These are phyloP conservation scores for Lates calcarifer DNA, from an alignment of 2,113 vertebrate species.

Conservation along the genomic window DNA sequence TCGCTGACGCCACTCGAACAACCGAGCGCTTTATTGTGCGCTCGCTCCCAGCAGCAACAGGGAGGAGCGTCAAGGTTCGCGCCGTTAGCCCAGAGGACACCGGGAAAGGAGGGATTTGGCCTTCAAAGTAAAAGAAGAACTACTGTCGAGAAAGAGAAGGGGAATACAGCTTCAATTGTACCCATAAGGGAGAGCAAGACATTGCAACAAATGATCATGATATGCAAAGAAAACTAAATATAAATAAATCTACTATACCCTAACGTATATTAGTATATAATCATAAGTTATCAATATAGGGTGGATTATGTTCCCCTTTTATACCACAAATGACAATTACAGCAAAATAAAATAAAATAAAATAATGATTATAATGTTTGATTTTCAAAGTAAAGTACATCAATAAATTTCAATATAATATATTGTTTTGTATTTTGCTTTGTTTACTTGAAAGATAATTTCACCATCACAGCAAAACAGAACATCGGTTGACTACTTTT, in stretches of 20 bases:
- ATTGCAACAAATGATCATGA: neutral
- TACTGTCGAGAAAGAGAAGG: no score
- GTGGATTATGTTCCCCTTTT: neutral
- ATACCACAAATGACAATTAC: neutral
- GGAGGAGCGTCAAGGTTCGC: conserved; percentile 39
- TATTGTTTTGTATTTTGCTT: neutral
- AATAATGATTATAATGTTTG: no score
- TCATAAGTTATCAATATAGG: neutral
- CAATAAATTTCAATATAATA: neutral
- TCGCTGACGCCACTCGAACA: conserved; percentile 12
- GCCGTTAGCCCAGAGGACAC: rapidly evolving
- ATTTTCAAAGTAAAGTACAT: neutral
- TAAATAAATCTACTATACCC: neutral
- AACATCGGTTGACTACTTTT: neutral
- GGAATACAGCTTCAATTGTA: neutral
- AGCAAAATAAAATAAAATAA: no score
- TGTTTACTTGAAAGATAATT: neutral
- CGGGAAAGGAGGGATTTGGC: neutral
- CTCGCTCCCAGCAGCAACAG: conserved; percentile 34
- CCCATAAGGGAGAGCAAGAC: neutral
- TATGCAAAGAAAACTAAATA: neutral
- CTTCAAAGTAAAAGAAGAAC: conserved; percentile 58
- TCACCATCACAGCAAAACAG: neutral
- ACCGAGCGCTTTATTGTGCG: conserved; percentile 34
- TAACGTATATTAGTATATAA: neutral